A percentile compares a stretch with the other conserved stretches of the same genome.
Conservation (phyloP, 2,888 invertebrate species). For the Tenthredo livida region DNA sequence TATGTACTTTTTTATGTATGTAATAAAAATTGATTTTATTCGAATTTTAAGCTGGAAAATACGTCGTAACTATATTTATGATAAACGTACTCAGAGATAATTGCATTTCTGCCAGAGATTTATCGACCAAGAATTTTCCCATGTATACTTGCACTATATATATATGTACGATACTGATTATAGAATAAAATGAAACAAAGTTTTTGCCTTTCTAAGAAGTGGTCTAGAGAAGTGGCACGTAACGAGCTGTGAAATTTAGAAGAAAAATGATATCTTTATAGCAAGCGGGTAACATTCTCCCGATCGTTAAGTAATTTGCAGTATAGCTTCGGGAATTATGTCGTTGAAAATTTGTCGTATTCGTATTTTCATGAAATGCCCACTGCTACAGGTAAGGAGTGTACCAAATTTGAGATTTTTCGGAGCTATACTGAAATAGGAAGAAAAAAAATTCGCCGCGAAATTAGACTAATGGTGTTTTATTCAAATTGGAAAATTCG, state of each 20-base stretch:
- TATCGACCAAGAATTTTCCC: not conserved
- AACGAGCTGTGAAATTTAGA: constrained; percentile 6
- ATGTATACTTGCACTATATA: not conserved
- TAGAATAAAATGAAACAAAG: constrained; percentile 11
- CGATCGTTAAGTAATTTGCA: constrained; percentile 4
- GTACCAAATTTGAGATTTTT: too few species aligned
- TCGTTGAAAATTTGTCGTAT: too few species aligned
- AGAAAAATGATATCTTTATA: not conserved
- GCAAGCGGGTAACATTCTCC: not conserved
- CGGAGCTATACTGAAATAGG: too few species aligned
- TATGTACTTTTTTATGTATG: not conserved
- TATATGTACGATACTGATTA: not conserved
- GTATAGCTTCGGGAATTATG: too few species aligned
- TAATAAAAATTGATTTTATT: not conserved
- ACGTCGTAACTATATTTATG: not conserved
- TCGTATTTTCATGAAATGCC: too few species aligned
- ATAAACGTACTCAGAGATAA: not conserved
- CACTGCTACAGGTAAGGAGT: too few species aligned
- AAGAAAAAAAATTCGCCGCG: too few species aligned
- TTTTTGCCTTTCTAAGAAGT: not conserved
- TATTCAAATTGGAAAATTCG: too few species aligned
- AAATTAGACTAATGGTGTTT: too few species aligned
- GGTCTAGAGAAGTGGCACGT: not conserved
- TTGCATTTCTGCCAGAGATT: not conserved
- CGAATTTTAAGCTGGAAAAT: not conserved